These are phyloP conservation scores for Celastrina argiolus DNA, from an alignment of 2,888 invertebrate genomes.

Conservation along the genomic window DNA sequence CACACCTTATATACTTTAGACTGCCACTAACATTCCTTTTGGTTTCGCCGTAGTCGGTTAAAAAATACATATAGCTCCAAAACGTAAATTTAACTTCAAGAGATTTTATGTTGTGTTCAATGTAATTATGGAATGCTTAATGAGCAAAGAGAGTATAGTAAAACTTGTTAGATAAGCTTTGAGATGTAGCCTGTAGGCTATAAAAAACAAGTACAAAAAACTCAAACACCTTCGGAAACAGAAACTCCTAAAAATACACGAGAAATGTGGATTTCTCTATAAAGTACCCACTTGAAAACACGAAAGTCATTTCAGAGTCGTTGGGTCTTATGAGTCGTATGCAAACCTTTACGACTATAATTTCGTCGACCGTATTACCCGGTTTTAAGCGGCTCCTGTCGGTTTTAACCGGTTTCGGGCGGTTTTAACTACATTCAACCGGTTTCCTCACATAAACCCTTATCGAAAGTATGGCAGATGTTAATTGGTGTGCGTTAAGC, in stretches of 20 bases:
- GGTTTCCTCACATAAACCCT: slow-evolving; percentile 40
- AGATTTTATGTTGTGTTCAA: too few relatives aligned
- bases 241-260: slow-evolving; percentile 3
- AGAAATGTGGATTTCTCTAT: not conserved
- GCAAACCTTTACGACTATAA: slow-evolving; percentile 18
- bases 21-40: too few relatives aligned
- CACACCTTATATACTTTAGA: too few relatives aligned
- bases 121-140: not conserved
- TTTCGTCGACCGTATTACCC: slow-evolving; percentile 23
- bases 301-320: slow-evolving; percentile 11
- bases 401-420: slow-evolving; percentile 1
- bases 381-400: not conserved
- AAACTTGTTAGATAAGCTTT: not conserved
- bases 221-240: slow-evolving; percentile 3
- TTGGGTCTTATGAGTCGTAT: slow-evolving; percentile 21
- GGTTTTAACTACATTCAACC: slow-evolving; percentile 21
- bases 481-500: slow-evolving; percentile 53
- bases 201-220: not conserved
- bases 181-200: too few relatives aligned
- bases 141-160: not conserved
- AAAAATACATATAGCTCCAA: too few relatives aligned
- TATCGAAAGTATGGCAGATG: slow-evolving; percentile 39
- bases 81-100: too few relatives aligned
- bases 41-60: too few relatives aligned
- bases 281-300: not conserved